Base-by-base conservation (phyloP, 2,113 vertebrate genomes). In the Myanophis thanlyinensis region DNA sequence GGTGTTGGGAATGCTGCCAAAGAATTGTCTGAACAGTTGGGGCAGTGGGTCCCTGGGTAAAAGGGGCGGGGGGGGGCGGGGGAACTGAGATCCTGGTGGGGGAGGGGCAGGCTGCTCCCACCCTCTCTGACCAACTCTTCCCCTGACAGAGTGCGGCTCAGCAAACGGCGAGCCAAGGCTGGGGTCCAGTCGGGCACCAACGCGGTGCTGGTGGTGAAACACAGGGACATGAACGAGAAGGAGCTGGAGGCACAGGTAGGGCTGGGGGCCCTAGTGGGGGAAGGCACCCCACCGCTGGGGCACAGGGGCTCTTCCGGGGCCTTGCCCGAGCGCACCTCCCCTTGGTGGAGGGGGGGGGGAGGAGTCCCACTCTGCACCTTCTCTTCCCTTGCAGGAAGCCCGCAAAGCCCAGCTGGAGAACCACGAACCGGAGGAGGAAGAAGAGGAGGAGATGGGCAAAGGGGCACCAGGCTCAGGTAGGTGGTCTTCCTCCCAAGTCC, bases 211-310 rank as follows among this genome's bases (percentile, higher is more conserved):
- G 98, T 99, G 95, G 99, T 99, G 95, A 99, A 99, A 95, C 99
- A 99, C 97, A 98, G 99, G 93, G 98, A 99, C 59, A 99, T 99
- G 99, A 99, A 99, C 3, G 99, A 99, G 97, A 99, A 99, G 92
- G 99, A 99, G 91, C 95, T 99, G 51, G 99, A 99, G 95, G 98
- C 99, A 4, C 99, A 99, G 98, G 99, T 99, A 93, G 0, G 22
- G 44, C 35, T 27, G 85, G 44, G 10, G 1, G 35, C 20, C 53
- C 35, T 9, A 18, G 52, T 15, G 80, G 84, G 49, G 3, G 0
- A 93, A 40, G 59, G 85, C 46, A 40, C 3, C 56, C 7, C 1
- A 2, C 13, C 4, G 9, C 20, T 13, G 23, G 53, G 9, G 1
- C 11, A 1, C 3, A 40, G 30, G 51, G 48, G 20, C 40, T 27